Evolutionary conservation across 2,113 vertebrate species (phyloP).

Genomic region (Albula glossodonta): DNA sequence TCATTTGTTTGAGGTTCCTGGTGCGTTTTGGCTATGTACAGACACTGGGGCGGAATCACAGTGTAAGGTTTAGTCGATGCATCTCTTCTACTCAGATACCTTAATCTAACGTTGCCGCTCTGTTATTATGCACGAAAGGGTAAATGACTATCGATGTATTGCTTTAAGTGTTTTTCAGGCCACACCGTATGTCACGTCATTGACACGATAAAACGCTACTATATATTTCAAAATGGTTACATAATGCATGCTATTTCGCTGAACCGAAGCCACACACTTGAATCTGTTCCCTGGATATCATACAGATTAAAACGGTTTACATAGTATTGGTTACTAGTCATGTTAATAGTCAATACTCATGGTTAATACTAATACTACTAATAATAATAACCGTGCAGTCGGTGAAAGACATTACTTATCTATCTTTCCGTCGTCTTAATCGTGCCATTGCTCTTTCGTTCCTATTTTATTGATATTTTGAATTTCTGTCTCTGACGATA

Average conservation of each 20-base stretch:
- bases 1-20: conserved; percentile 1
- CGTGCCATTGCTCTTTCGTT: neutral
- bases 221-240: conserved; percentile 12
- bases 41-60: neutral
- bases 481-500: neutral
- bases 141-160: neutral
- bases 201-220: neutral
- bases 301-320: neutral
- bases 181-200: neutral
- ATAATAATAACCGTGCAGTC: neutral
- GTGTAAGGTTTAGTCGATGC: neutral
- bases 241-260: conserved; percentile 17
- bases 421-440: conserved; percentile 1
- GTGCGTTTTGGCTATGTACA: neutral
- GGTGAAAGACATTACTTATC: neutral
- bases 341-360: neutral
- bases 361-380: neutral
- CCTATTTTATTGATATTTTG: neutral
- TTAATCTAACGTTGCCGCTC: neutral
- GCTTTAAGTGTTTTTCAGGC: neutral
- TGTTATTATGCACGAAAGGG: neutral
- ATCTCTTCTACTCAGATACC: neutral
- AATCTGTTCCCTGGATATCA: neutral
- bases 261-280: conserved; percentile 17
- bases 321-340: neutral